Evolutionary conservation across 2,888 invertebrate genomes (phyloP).

Genomic region (Lochmaea crataegi): DNA sequence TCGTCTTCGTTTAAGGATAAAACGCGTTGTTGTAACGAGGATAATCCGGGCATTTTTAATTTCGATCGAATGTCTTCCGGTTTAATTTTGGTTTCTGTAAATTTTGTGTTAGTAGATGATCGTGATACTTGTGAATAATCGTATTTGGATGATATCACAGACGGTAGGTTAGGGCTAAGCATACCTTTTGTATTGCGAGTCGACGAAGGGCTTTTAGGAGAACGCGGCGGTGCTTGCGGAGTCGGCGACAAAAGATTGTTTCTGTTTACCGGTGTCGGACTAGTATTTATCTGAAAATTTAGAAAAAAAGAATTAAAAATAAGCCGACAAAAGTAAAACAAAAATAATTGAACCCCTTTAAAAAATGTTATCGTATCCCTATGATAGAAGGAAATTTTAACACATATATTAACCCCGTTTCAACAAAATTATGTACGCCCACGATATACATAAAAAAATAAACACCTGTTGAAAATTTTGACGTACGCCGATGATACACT

Average conservation of each 20-base stretch:
- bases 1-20: conserved; percentile 63
- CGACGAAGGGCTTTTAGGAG: conserved; percentile 43
- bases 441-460: too few relatives aligned
- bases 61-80: conserved; percentile 56
- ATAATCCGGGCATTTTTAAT: conserved; percentile 68
- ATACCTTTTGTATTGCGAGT: conserved; percentile 38
- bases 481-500: conserved; percentile 12
- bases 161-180: conserved; percentile 34
- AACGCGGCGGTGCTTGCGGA: conserved; percentile 42
- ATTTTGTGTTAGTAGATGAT: conserved; percentile 38
- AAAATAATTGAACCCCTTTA: too few relatives aligned
- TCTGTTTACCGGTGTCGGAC: conserved; percentile 34
- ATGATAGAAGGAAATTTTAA: too few relatives aligned
- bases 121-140: conserved; percentile 36
- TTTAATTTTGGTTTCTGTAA: conserved; percentile 43
- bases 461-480: too few relatives aligned
- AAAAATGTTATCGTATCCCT: too few relatives aligned
- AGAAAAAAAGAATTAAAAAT: background rate
- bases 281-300: conserved; percentile 42
- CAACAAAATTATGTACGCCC: too few relatives aligned
- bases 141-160: conserved; percentile 47
- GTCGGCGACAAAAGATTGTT: background rate
- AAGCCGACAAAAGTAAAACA: too few relatives aligned
- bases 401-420: too few relatives aligned
- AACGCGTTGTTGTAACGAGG: conserved; percentile 69